A percentile compares a stretch with the other conserved stretches of the same genome.
These are phyloP conservation scores for Sturmia bella DNA, from an alignment of 2,888 invertebrate genomes.

Conservation along the genomic window DNA sequence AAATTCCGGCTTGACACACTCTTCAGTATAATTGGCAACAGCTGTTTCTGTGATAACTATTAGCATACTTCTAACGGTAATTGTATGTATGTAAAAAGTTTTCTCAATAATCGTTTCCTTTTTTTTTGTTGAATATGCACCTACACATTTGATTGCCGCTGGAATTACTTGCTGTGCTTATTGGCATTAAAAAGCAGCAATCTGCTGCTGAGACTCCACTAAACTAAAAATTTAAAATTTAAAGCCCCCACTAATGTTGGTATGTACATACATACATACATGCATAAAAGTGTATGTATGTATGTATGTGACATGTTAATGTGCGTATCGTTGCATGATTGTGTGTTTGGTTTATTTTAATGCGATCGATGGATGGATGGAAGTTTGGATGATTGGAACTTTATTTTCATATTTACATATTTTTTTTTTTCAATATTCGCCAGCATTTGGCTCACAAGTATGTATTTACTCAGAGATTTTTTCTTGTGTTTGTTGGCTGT, in stretches of 20 bases:
- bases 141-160: too few species aligned
- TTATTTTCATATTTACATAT: constrained; percentile 24
- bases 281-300: background rate
- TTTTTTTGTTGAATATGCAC: too few species aligned
- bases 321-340: background rate
- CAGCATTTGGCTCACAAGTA: constrained; percentile 32
- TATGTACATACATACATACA: background rate
- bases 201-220: too few species aligned
- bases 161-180: too few species aligned
- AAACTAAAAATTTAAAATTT: background rate
- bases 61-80: too few species aligned
- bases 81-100: too few species aligned
- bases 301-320: background rate
- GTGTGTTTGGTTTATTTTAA: background rate
- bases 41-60: too few species aligned
- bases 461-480: constrained; percentile 9
- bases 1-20: too few species aligned
- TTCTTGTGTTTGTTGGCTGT: background rate
- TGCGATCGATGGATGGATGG: constrained; percentile 45
- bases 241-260: background rate
- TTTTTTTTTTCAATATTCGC: constrained; percentile 6
- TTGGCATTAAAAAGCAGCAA: too few species aligned
- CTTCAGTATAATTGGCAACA: too few species aligned
- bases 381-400: constrained; percentile 36
- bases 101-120: too few species aligned